Conservation (phyloP, 2,888 invertebrate genomes). For the Metopia argyrocephala region DNA sequence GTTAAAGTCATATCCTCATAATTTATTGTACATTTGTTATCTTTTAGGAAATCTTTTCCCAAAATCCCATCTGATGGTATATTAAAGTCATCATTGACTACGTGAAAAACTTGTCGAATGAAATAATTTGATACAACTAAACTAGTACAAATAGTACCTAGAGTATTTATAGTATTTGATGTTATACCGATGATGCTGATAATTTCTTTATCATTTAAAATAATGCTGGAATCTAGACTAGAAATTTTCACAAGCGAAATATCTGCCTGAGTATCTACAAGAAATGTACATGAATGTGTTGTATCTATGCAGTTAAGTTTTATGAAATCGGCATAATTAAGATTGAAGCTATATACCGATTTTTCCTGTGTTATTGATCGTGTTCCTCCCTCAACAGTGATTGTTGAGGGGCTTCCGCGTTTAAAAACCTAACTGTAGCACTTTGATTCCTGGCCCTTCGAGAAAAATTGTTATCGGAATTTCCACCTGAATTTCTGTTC, state of each 20-base stretch:
- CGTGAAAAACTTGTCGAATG: slow-evolving; percentile 7
- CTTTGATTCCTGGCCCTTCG: not conserved
- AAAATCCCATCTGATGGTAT: too few species aligned
- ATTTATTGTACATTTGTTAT: not conserved
- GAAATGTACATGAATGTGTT: not conserved
- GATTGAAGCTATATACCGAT: too few species aligned
- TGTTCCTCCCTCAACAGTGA: slow-evolving; percentile 9
- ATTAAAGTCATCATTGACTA: slow-evolving; percentile 16
- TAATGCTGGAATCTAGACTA: slow-evolving; percentile 2
- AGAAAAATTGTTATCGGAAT: not conserved
- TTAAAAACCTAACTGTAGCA: slow-evolving; percentile 16
- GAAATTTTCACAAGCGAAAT: too few species aligned
- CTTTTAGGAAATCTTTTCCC: slow-evolving; percentile 5
- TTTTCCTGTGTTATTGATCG: not conserved
- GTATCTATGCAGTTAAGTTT: not conserved
- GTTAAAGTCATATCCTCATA: slow-evolving; percentile 3
- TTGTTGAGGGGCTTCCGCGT: too few species aligned
- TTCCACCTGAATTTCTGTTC: not conserved
- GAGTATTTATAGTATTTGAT: not conserved
- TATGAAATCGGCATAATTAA: slow-evolving; percentile 19
- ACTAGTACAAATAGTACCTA: too few species aligned
- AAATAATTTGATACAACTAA: not conserved
- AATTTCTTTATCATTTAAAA: too few species aligned
- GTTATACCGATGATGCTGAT: slow-evolving; percentile 5
- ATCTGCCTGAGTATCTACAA: too few species aligned